Evolutionary conservation across 2,888 invertebrate genomes (phyloP).

Genomic region (Graphium colonna): DNA sequence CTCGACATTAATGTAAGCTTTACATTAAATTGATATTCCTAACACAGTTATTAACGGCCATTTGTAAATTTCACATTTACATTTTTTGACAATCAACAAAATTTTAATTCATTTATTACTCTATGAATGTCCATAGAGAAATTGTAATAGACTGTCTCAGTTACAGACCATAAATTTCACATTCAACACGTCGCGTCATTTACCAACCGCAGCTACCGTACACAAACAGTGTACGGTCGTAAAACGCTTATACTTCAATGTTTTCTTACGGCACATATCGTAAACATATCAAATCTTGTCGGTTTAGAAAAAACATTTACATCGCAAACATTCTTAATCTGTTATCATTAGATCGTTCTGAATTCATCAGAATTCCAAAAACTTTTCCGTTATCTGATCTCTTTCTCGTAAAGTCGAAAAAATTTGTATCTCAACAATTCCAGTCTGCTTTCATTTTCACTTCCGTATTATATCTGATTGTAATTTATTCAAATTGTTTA

Average conservation of each 20-base stretch:
- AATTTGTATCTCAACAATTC: not conserved
- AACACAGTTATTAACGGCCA: no score
- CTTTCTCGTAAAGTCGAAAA: no score
- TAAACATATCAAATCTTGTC: not conserved
- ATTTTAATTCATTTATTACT: not conserved
- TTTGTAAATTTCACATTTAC: no score
- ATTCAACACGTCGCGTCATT: not conserved
- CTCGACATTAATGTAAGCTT: no score
- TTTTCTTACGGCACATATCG: not conserved
- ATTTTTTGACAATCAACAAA: no score
- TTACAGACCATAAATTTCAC: slow-evolving; percentile 13
- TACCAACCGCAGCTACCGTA: slow-evolving; percentile 11
- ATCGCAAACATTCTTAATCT: no score
- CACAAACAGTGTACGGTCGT: slow-evolving; percentile 8
- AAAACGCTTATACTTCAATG: slow-evolving; percentile 17
- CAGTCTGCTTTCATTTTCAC: slow-evolving; percentile 11
- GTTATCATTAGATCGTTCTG: no score
- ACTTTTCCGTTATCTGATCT: not conserved
- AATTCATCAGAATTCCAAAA: no score
- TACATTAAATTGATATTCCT: no score
- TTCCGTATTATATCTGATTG: slow-evolving; percentile 3
- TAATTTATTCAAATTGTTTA: slow-evolving; percentile 11
- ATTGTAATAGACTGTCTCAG: slow-evolving; percentile 5
- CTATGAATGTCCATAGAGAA: slow-evolving; percentile 1
- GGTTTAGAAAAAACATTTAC: not conserved